Percentiles rank a stretch among this genome's conserved stretches.
These are phyloP conservation scores for Mactromeris polynyma DNA, from an alignment of 2,888 invertebrate genomes.

Conservation along the genomic window DNA sequence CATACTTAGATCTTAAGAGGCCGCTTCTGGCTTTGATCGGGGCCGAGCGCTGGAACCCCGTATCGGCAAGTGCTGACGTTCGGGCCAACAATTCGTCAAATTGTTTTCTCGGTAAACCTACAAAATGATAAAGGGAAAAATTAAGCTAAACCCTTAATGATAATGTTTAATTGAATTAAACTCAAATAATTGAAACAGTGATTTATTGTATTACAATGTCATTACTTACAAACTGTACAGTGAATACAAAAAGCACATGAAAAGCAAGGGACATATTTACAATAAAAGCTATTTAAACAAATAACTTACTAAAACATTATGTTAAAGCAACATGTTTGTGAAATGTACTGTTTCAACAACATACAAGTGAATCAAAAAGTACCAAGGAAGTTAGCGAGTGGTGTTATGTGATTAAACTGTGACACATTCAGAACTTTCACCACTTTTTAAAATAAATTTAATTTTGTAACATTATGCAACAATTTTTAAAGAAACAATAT, in stretches of 20 bases:
- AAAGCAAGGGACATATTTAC: not conserved
- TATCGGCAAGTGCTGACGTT: conserved; percentile 72
- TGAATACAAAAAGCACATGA: not conserved
- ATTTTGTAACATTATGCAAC: not conserved
- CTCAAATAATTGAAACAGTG: not conserved
- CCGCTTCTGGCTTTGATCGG: conserved; percentile 77
- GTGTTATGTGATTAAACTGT: not conserved
- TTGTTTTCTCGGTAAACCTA: conserved; percentile 84
- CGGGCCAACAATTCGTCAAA: conserved; percentile 84
- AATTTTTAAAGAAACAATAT: not conserved
- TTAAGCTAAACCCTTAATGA: not conserved
- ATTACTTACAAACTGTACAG: not conserved
- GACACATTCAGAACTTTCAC: not conserved
- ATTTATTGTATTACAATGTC: not conserved
- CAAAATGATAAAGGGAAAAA: conserved; percentile 29
- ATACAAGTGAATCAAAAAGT: not conserved
- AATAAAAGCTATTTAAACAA: conserved; percentile 6
- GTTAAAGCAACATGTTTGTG: conserved; percentile 10
- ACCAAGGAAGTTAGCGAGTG: not conserved
- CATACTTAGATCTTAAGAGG: conserved; percentile 80
- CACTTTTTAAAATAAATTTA: not conserved
- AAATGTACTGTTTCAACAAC: not conserved
- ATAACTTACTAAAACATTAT: not conserved
- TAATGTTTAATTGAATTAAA: not conserved
- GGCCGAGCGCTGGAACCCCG: conserved; percentile 70